Percentiles rank a stretch among this genome's conserved stretches.
Conservation (phyloP, 2,113 vertebrate species). For the Chaetura pelagica region DNA sequence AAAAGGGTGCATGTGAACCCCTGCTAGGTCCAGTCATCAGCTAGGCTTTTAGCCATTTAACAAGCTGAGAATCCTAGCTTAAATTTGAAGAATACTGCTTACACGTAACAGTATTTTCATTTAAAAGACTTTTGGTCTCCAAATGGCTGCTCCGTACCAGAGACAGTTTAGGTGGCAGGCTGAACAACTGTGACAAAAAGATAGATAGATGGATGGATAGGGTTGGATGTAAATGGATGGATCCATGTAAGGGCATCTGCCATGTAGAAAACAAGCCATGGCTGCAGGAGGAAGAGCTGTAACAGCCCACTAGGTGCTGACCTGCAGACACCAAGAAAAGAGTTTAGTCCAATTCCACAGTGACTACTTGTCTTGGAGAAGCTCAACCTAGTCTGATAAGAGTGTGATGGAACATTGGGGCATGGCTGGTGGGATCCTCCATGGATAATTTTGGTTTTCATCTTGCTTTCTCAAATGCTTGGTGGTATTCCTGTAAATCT, state of each 20-base stretch:
- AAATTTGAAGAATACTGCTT: not conserved
- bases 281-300: not conserved
- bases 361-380: not conserved
- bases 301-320: not conserved
- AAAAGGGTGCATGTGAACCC: not conserved
- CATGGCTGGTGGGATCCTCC: not conserved
- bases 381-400: not conserved
- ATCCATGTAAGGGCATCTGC: not conserved
- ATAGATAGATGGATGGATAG: not conserved
- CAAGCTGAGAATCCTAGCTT: not conserved
- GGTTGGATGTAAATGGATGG: not conserved
- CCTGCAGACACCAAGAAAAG: not conserved
- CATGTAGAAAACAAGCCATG: not conserved
- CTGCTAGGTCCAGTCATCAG: not conserved
- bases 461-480: not conserved
- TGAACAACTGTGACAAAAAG: not conserved
- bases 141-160: not conserved
- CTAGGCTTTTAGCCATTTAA: not conserved
- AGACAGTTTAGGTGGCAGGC: not conserved
- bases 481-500: not conserved
- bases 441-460: not conserved
- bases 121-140: not conserved
- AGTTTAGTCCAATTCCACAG: not conserved
- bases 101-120: not conserved
- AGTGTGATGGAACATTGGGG: not conserved